Base-by-base conservation (phyloP, 2,113 vertebrate species). In the Potamarius usumacintae region DNA sequence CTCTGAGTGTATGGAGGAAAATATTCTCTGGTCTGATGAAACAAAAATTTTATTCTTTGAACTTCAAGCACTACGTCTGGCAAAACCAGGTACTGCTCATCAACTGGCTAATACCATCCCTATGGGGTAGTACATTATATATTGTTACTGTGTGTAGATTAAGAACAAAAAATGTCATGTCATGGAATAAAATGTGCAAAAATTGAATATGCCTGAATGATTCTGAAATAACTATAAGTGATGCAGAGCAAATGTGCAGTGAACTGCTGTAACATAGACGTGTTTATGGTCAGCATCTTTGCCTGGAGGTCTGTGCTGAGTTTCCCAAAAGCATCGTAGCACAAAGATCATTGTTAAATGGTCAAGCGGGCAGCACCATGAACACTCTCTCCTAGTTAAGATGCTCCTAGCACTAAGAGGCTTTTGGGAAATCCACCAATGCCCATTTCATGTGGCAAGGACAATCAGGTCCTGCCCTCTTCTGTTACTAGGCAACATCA, bases 401-500 rank as follows among this genome's bases (percentile, higher is more conserved):
- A 42, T 42, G 42, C 42, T 42, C 3, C 42, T 42, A 4, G 42
- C 42, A 0, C 42, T 42, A 42, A 42, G 42, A 42, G 42, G 42
- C 42, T 42, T 42, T 42, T 42, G 42, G 42, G 4, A 42, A 42
- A 42, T 42, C 42, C 42, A 0, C 69, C 48, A 14, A 27, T 87
- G 63, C 8, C 60, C 48, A 42, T 83, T 30, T 42, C 42, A 53
- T 4, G 17, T 53, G n/a, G 42, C 52, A 82, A 87, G 65, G 55
- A 82, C 65, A 74, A n/a, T 71, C 25, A 12, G 18, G 67, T 74
- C 34, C 53, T 71, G 55, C 12, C 60, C 67, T 82, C 65, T 53
- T 55, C 55, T 87, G 86, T 83, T 87, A 58, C 78, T 87, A 82
- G 82, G 86, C 86, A 82, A 82, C 86, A 87, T 87, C 80, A 53